These are phyloP conservation scores for Hormiphora californensis DNA, from an alignment of 37 sponge, comb jelly and placozoan species.

Conservation along the genomic window DNA sequence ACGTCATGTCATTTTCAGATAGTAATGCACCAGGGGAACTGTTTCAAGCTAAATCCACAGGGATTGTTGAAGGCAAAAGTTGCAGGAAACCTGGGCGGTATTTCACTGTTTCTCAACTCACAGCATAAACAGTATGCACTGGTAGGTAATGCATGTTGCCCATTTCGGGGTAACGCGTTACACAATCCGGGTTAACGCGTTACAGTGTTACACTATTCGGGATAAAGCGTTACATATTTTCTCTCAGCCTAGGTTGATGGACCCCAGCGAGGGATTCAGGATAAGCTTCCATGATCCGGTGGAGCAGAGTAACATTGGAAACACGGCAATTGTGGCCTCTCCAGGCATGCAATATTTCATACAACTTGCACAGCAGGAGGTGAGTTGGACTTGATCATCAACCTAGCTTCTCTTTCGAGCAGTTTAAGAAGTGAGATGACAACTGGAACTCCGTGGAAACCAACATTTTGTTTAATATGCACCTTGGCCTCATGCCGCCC, in stretches of 20 bases:
- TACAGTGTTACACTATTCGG: too few relatives aligned
- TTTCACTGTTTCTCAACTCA: not conserved
- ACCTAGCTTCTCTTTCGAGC: too few relatives aligned
- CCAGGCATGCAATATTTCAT: conserved; percentile 10
- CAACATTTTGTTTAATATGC: too few relatives aligned
- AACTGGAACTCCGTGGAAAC: too few relatives aligned
- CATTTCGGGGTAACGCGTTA: too few relatives aligned
- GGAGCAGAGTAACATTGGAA: not conserved
- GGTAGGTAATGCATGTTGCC: too few relatives aligned
- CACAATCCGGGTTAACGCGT: too few relatives aligned
- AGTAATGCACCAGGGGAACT: not conserved
- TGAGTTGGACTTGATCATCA: not conserved
- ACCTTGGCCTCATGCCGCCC: too few relatives aligned
- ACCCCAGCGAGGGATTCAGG: conserved; percentile 40
- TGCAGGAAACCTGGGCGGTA: not conserved
- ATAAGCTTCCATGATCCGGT: conserved; percentile 27
- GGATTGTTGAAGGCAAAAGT: not conserved
- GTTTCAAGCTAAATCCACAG: conserved; percentile 31
- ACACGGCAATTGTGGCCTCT: not conserved
- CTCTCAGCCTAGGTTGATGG: not conserved
- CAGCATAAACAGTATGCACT: not conserved
- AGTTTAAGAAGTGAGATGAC: too few relatives aligned
- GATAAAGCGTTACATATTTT: not conserved
- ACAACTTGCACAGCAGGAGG: not conserved
- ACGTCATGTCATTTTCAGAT: too few relatives aligned